Evolutionary conservation across 2,888 invertebrate species (phyloP), one percentile per base, ranked within the genome.

Genomic region (Ischnura elegans): DNA sequence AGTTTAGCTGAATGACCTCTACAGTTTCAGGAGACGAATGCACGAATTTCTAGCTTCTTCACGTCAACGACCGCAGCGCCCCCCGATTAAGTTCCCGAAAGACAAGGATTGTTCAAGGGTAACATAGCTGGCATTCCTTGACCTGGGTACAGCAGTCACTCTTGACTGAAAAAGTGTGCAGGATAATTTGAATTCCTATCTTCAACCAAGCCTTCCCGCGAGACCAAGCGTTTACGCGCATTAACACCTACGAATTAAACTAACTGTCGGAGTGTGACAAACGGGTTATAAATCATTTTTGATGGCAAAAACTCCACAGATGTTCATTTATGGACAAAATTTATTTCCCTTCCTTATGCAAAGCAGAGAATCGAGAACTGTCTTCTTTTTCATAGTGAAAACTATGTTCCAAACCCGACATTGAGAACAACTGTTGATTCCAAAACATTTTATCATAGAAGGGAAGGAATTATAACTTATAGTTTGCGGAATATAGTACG

Each of bases 161-260:
- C 36, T 16, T 36, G 76, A 36, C 76, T 3, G 36, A 76, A 76
- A 76, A 76, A 76, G 76, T 76, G 13, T 2, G 76, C 2, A 25
- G 76, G 76, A 76, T 76, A 76, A 29, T 76, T 76, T 76, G 76
- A 36, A 76, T 76, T 76, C 76, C 76, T 36, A 13, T 25, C 61
- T 61, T 25, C 25, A n/a, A n/a, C 25, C 25, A 61, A 21, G 19
- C 76, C 76, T 29, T n/a, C n/a, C n/a, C n/a, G n/a, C n/a, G n/a
- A 29, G 36, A 76, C 76, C 8, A 10, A 3, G 36, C 6, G 29
- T 6, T 76, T 36, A 10, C 10, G 13, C 1, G 76, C 10, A 76
- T 76, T 36, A 76, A 76, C 76, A 76, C 16, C 36, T 10, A 16
- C 36, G 36, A 76, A 76, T 76, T 76, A 61, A 61, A 6, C 76